Evolutionary conservation across 35 echinoderm and acorn worm species (phyloP), one percentile per base, ranked within the genome.

Genomic region (Antedon bifida): DNA sequence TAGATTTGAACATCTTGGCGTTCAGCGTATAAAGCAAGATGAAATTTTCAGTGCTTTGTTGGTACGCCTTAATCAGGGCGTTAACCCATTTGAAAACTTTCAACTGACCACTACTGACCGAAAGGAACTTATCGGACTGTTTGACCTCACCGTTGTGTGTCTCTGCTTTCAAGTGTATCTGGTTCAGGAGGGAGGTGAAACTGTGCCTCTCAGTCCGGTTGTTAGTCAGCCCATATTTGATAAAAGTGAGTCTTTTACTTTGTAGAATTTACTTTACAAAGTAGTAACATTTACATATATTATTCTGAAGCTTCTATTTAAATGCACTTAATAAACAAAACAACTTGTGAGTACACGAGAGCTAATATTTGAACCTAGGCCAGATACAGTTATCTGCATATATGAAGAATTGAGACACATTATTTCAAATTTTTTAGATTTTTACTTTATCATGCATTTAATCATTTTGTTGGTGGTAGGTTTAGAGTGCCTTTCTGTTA

Each of bases 231-330:
- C 88, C 0, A 92, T 97, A 9, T 92, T 85, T 44, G 90, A 97
- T 64, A 97, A 97, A 82, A 97, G 94, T 97, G 80, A 92, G 94
- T 92, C 23, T n/a, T n/a, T n/a, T n/a, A n/a, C n/a, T n/a, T n/a
- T n/a, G n/a, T n/a, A n/a, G n/a, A n/a, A n/a, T n/a, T n/a, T n/a
- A n/a, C n/a, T n/a, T n/a, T n/a, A n/a, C n/a, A n/a, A n/a, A n/a
- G n/a, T n/a, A n/a, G n/a, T n/a, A n/a, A n/a, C n/a, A n/a, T n/a
- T n/a, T n/a, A n/a, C n/a, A n/a, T n/a, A n/a, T n/a, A n/a, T n/a
- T n/a, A n/a, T n/a, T n/a, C n/a, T n/a, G n/a, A n/a, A n/a, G n/a
- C n/a, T n/a, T n/a, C n/a, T n/a, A n/a, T n/a, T n/a, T n/a, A n/a
- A n/a, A n/a, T n/a, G n/a, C n/a, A n/a, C n/a, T n/a, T n/a, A n/a